Conservation (phyloP, 1,140 invertebrate species). For the Zeugodacus cucurbitae region DNA sequence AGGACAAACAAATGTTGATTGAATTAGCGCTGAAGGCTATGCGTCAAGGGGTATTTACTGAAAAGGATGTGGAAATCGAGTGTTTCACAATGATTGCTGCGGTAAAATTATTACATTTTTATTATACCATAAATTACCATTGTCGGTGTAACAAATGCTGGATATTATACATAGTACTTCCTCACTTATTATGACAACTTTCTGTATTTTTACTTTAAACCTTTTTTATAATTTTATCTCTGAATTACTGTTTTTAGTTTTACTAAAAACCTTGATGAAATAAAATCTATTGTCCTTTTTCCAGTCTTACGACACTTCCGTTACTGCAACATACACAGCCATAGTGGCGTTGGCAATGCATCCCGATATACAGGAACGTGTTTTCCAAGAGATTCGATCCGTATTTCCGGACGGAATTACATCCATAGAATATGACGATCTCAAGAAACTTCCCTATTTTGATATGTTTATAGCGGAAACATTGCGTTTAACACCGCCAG, state of each 20-base stretch:
- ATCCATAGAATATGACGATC: constrained; percentile 32
- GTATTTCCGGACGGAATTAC: constrained; percentile 33
- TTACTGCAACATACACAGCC: constrained; percentile 3
- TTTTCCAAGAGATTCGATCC: constrained; percentile 40
- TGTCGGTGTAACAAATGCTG: no score
- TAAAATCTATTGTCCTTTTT: neutral
- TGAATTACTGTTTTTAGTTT: no score
- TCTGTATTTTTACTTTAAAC: no score
- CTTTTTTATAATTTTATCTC: no score
- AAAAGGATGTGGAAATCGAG: constrained; percentile 2
- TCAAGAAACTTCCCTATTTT: constrained; percentile 45
- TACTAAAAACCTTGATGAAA: neutral
- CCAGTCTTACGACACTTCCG: constrained; percentile 43
- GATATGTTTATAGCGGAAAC: constrained; percentile 47
- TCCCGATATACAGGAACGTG: constrained; percentile 44
- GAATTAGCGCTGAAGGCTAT: neutral
- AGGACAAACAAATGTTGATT: neutral
- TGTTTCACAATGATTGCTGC: constrained; percentile 23
- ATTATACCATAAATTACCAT: no score
- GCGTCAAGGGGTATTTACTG: neutral
- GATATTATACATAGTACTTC: no score
- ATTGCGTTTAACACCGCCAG: constrained; percentile 46
- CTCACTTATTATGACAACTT: no score
- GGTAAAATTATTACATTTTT: neutral
- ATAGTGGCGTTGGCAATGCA: constrained; percentile 47